Percentiles rank a stretch among this genome's conserved stretches.
Evolutionary conservation across 2,888 invertebrate species (phyloP).

Genomic region (Tortricodes alternella): DNA sequence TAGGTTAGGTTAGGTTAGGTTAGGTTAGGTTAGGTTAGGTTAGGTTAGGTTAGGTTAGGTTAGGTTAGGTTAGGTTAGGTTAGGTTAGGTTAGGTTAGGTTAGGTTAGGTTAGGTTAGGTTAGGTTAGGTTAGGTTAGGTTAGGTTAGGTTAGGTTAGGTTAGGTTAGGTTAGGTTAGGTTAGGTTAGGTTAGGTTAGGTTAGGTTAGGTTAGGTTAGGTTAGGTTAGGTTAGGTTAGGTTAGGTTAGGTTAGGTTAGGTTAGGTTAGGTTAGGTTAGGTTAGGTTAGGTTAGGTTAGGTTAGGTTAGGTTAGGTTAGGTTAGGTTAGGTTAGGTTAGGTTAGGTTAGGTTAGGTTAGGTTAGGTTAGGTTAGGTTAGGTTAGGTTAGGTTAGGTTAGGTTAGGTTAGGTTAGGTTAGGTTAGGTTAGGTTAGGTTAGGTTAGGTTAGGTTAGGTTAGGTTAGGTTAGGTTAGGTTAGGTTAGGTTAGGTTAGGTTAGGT

Average conservation of each 20-base stretch:
- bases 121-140: constrained; percentile 18
- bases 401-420: constrained; percentile 34
- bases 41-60: constrained; percentile 19
- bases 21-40: constrained; percentile 15
- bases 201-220: constrained; percentile 32
- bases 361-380: constrained; percentile 35
- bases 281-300: constrained; percentile 4
- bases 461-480: constrained; percentile 4
- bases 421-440: constrained; percentile 26
- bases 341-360: constrained; percentile 17
- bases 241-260: neutral
- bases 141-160: constrained; percentile 19
- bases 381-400: constrained; percentile 34
- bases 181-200: constrained; percentile 33
- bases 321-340: constrained; percentile 7
- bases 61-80: constrained; percentile 8
- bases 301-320: constrained; percentile 4
- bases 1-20: constrained; percentile 17
- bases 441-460: constrained; percentile 4
- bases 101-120: constrained; percentile 15
- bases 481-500: constrained; percentile 4
- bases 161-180: constrained; percentile 33
- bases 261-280: constrained; percentile 2
- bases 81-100: constrained; percentile 12
- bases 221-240: constrained; percentile 32